Evolutionary conservation across 1,140 invertebrate genomes (phyloP).

Genomic region (Pinna nobilis): DNA sequence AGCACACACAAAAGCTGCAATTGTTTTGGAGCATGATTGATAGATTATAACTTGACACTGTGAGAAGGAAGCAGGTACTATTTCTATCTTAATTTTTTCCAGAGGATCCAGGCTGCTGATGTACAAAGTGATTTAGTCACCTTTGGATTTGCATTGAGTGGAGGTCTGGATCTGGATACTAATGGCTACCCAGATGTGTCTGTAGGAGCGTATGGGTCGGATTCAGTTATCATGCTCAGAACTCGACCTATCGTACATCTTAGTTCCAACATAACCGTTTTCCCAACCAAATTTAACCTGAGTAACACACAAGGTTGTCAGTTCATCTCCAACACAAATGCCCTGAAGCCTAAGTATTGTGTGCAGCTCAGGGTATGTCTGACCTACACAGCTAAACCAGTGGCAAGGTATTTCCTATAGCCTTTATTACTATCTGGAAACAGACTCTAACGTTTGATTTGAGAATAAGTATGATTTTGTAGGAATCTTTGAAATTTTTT

Average conservation of each 20-base stretch:
- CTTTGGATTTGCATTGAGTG: constrained; percentile 67
- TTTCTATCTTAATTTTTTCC: constrained; percentile 32
- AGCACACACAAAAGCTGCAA: no score
- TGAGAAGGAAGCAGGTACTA: no score
- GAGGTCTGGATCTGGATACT: constrained; percentile 66
- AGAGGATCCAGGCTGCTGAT: constrained; percentile 57
- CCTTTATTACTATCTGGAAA: constrained; percentile 38
- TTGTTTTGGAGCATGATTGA: no score
- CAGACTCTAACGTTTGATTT: constrained; percentile 39
- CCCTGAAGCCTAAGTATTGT: constrained; percentile 40
- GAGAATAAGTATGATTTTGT: background rate
- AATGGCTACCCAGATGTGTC: constrained; percentile 71
- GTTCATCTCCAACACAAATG: constrained; percentile 1
- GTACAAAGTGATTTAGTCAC: constrained; percentile 47
- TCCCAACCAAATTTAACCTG: constrained; percentile 50
- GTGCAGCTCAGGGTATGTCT: constrained; percentile 57
- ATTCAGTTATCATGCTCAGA: constrained; percentile 75
- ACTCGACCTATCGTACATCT: constrained; percentile 84
- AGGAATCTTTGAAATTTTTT: background rate
- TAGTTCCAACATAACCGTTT: constrained; percentile 31
- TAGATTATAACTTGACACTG: no score
- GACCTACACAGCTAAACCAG: constrained; percentile 52
- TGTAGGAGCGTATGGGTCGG: constrained; percentile 67
- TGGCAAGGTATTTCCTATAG: constrained; percentile 48
- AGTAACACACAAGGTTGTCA: constrained; percentile 25